A percentile compares a stretch with the other conserved stretches of the same genome.
These are phyloP conservation scores for Luidia sarsii DNA, from an alignment of 53 echinoderm and acorn worm species.

Conservation along the genomic window DNA sequence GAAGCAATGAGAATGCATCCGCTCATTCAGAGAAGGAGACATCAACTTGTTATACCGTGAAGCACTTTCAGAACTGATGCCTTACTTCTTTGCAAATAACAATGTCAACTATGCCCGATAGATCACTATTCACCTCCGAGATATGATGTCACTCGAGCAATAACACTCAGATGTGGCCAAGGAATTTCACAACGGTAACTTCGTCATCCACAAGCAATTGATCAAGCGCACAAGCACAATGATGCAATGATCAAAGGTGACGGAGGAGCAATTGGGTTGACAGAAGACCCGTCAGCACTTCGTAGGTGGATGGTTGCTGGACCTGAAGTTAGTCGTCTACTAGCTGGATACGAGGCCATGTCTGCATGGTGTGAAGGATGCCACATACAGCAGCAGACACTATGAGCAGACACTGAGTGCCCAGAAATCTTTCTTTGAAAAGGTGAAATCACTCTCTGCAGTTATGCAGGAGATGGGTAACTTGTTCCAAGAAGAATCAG, in stretches of 20 bases:
- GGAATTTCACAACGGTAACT: no score
- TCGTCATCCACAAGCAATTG: constrained; percentile 23
- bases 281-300: constrained; percentile 25
- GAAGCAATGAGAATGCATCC: no score
- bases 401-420: constrained; percentile 24
- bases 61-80: not conserved
- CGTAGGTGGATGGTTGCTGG: constrained; percentile 52
- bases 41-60: not conserved
- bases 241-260: constrained; percentile 10
- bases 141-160: constrained; percentile 20
- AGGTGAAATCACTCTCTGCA: not conserved
- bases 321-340: constrained; percentile 37
- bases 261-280: constrained; percentile 33
- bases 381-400: not conserved
- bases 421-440: constrained; percentile 8
- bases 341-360: constrained; percentile 13
- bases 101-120: constrained; percentile 47
- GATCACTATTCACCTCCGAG: constrained; percentile 49
- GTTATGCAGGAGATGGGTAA: constrained; percentile 34
- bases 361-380: not conserved
- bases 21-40: not conserved
- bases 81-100: constrained; percentile 42
- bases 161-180: not conserved
- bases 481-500: constrained; percentile 17
- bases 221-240: constrained; percentile 41